Evolutionary conservation across 2,888 invertebrate genomes (phyloP).

Genomic region (Cephus sareptanus): DNA sequence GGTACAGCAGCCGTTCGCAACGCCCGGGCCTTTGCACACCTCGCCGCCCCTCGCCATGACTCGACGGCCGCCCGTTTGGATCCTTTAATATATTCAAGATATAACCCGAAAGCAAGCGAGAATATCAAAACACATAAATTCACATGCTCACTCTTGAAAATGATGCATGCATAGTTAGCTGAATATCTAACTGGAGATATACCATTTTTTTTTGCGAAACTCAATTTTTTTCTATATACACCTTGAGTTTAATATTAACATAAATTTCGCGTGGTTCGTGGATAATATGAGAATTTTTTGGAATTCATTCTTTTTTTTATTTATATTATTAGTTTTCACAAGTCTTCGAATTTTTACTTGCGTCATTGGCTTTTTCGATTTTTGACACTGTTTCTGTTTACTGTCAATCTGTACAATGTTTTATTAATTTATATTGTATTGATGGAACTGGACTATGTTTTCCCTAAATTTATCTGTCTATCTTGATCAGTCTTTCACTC

Average conservation of each 20-base stretch:
- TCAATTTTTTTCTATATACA: background rate
- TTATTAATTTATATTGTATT: background rate
- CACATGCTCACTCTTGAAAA: conserved; percentile 11
- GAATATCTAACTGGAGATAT: conserved; percentile 6
- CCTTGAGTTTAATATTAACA: background rate
- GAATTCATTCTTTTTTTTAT: too few species aligned
- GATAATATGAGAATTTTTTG: too few species aligned
- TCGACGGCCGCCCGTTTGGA: conserved; percentile 21
- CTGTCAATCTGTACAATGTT: background rate
- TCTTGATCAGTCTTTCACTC: background rate
- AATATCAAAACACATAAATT: conserved; percentile 56
- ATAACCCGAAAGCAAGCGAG: conserved; percentile 38
- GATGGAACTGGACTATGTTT: background rate
- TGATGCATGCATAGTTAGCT: conserved; percentile 18
- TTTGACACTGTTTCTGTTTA: background rate
- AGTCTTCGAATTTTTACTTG: too few species aligned
- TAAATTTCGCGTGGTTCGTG: background rate
- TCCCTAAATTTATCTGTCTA: background rate
- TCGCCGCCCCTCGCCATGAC: conserved; percentile 11
- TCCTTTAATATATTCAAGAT: conserved; percentile 50
- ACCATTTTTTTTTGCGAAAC: background rate
- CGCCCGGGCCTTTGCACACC: conserved; percentile 24
- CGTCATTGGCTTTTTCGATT: too few species aligned
- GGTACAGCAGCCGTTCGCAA: conserved; percentile 40
- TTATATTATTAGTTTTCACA: too few species aligned